Base-by-base conservation (phyloP, 2,797 vertebrate genomes). In the Rhinogobio ventralis region DNA sequence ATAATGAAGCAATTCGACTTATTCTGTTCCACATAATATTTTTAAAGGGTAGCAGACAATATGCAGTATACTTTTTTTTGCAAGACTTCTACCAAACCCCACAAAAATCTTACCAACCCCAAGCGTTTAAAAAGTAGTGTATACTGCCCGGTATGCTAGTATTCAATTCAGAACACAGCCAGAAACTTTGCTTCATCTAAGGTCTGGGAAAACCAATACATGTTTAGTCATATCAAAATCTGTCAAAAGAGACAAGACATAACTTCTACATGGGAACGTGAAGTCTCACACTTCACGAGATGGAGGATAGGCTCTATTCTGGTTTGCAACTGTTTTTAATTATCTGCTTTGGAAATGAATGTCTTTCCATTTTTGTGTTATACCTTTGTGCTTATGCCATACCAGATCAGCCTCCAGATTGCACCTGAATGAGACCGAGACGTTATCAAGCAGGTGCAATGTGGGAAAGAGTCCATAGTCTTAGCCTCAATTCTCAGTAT, bases 401-500 rank as follows among this genome's bases (percentile, higher is more conserved):
- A 28, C 25, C 60, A 45, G 33, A 39, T 45, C 45, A 5, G 77
- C 74, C 49, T 76, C 69, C 76, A 79, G 8, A 62, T 69, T 74
- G 83, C 75, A 88, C 85, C 81, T 88, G 85, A 83, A 86, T 67
- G 82, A 73, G 84, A 87, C 79, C 23, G 13, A 62, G 68, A 67
- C n/a, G 5, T 30, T 79, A 33, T 62, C 60, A 49, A 2, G 33
- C 73, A 69, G 82, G 82, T 77, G 74, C 82, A 77, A 84, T 11
- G 1, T 55, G 49, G 82, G n/a, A 23, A 64, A 75, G 49, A 1
- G 0, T 36, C 62, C 42, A 7, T 33, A 20, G 5, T 23, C 62
- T 33, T 3, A 30, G 33, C 39, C 53, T 83, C 53, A 15, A 30
- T 88, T 81, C 68, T 79, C 36, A 68, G 83, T 33, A 19, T 75